A percentile compares a stretch with the other conserved stretches of the same genome.
phyloP scores from a whole-genome alignment of 2,888 invertebrate genomes.

The Exephanes ischioxanthus region DNA sequence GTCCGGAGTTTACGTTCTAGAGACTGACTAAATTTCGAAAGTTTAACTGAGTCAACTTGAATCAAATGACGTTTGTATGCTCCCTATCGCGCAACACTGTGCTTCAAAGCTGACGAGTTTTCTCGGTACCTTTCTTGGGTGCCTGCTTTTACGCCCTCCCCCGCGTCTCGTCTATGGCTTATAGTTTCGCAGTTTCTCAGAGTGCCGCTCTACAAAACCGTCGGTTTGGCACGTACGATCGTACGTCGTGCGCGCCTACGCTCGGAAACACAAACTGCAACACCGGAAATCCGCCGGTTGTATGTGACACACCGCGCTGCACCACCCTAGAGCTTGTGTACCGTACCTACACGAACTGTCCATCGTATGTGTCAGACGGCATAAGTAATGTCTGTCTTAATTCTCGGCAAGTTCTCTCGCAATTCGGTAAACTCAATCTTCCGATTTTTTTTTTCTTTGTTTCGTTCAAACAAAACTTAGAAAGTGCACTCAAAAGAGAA shows the following conservation, averaged over 20 bases:
- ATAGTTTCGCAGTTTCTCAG: slow-evolving; percentile 12
- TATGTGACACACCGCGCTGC: slow-evolving; percentile 25
- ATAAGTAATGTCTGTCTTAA: not conserved
- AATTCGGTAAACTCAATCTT: not conserved
- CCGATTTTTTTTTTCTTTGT: not conserved
- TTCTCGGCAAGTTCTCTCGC: not conserved
- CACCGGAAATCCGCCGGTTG: slow-evolving; percentile 47
- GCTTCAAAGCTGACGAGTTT: slow-evolving; percentile 32
- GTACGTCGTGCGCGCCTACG: not conserved
- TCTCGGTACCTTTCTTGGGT: slow-evolving; percentile 12
- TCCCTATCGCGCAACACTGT: slow-evolving; percentile 22
- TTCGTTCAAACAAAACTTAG: not conserved
- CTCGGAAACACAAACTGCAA: slow-evolving; percentile 41
- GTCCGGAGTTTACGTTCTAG: not conserved
- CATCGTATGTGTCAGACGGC: not conserved
- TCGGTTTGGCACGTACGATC: slow-evolving; percentile 22
- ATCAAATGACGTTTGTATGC: slow-evolving; percentile 35
- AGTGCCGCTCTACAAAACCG: slow-evolving; percentile 3
- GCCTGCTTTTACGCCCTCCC: not conserved
- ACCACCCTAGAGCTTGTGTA: not conserved
- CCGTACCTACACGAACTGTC: slow-evolving; percentile 5
- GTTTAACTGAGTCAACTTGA: not conserved
- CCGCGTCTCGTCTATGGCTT: slow-evolving; percentile 1
- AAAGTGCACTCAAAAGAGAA: not conserved
- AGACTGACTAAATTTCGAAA: slow-evolving; percentile 2